A percentile compares a stretch with the other conserved stretches of the same genome.
Evolutionary conservation across 2,113 vertebrate species (phyloP).

Genomic region (Lepidothrix coronata): DNA sequence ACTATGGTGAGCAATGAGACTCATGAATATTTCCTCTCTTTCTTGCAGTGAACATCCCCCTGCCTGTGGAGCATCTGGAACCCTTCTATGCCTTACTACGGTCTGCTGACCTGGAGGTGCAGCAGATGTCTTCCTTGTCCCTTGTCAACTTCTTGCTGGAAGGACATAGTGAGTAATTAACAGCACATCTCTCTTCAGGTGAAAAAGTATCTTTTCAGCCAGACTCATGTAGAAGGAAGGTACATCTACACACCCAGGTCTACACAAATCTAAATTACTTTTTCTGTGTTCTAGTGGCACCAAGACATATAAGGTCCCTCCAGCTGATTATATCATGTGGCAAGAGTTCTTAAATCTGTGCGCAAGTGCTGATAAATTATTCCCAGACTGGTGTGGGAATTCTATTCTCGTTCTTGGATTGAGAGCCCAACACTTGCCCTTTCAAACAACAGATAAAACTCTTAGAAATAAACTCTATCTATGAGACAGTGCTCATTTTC

Average conservation of each 20-base stretch:
- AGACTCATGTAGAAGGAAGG: background rate
- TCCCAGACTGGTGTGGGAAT: background rate
- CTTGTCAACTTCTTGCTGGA: conserved; percentile 79
- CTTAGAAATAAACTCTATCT: background rate
- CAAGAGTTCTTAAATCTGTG: background rate
- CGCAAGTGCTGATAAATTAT: background rate
- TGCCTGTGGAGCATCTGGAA: conserved; percentile 75
- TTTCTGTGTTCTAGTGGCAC: background rate
- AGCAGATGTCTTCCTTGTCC: conserved; percentile 75
- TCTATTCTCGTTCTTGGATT: background rate
- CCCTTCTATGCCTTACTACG: conserved; percentile 72
- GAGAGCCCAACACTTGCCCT: background rate
- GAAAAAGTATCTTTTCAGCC: background rate
- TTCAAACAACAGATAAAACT: background rate
- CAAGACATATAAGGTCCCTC: background rate
- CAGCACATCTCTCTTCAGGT: background rate
- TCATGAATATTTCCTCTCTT: background rate
- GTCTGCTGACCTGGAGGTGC: conserved; percentile 78
- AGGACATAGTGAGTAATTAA: conserved; percentile 74
- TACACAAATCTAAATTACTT: background rate
- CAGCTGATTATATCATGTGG: background rate
- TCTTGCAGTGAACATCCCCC: conserved; percentile 66
- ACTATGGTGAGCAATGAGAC: background rate
- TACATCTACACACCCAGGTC: background rate
- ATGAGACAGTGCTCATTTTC: background rate